Evolutionary conservation across 2,797 vertebrate species (phyloP).

Genomic region (Hapalemur alaotrensis): DNA sequence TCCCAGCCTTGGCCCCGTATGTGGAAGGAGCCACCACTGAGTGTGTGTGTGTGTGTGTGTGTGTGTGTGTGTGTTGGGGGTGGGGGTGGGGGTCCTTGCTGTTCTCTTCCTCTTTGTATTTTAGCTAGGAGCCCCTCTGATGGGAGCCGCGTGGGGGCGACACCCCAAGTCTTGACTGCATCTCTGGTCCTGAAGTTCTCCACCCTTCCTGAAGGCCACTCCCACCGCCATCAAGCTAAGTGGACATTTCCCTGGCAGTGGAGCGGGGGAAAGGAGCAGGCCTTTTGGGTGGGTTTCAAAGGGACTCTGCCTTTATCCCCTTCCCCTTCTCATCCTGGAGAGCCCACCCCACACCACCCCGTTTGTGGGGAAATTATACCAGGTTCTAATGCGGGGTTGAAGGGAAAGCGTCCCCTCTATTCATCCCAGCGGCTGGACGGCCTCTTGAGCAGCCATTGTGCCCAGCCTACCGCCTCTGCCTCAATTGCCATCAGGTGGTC

Average conservation of each 20-base stretch:
- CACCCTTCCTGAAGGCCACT: slow-evolving; percentile 79
- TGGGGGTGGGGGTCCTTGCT: neutral
- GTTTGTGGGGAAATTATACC: slow-evolving; percentile 87
- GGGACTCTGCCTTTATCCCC: slow-evolving; percentile 73
- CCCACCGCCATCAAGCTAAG: slow-evolving; percentile 82
- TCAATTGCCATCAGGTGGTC: slow-evolving; percentile 87
- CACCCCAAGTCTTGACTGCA: slow-evolving; percentile 80
- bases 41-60: slow-evolving; percentile 50
- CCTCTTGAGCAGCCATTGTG: slow-evolving; percentile 73
- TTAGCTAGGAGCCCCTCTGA: slow-evolving; percentile 56
- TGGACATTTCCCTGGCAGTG: slow-evolving; percentile 83
- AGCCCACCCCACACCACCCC: slow-evolving; percentile 66
- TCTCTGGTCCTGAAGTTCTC: slow-evolving; percentile 80
- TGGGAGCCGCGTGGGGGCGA: slow-evolving; percentile 60
- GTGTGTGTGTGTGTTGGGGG: slow-evolving; percentile 18
- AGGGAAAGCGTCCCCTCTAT: slow-evolving; percentile 85
- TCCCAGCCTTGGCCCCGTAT: neutral
- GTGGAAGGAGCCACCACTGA: neutral
- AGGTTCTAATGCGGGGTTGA: slow-evolving; percentile 77
- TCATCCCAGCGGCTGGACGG: slow-evolving; percentile 67
- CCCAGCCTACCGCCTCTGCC: slow-evolving; percentile 41
- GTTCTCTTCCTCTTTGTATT: slow-evolving; percentile 83
- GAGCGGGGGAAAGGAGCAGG: slow-evolving; percentile 72
- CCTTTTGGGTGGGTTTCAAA: slow-evolving; percentile 74
- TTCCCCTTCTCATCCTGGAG: slow-evolving; percentile 84